Base-by-base conservation (phyloP, 1,140 invertebrate genomes). In the Meloidogyne chitwoodi region DNA sequence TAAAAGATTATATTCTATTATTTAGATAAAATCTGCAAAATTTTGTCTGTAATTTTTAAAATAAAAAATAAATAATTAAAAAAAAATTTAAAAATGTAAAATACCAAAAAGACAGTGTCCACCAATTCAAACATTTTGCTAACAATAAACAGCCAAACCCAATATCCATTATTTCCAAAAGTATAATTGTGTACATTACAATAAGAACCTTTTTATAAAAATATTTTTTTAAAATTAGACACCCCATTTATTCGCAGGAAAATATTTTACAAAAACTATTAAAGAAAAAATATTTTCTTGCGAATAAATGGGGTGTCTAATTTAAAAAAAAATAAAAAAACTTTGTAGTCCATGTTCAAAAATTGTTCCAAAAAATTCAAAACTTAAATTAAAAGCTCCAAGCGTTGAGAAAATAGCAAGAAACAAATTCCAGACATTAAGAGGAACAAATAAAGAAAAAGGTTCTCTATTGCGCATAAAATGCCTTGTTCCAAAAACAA, bases 381-480 rank as follows among this genome's bases (percentile, higher is more conserved):
- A 94, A 93, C 71, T 93, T 90, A 70, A 93, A 94, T 85, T 93
- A 90, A 86, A 92, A 91, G 79, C 92, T 38, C 89, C 92, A 89
- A 95, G 92, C 79, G 98, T 93, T 87, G 93, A 96, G 89, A 99
- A 98, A 19, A 92, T 89, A 6, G 95, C 96, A 76, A 99, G 88
- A 77, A 92, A 87, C 67, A 92, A 91, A 89, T 97, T 98, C 96
- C 96, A 99, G 79, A 93, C 85, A 73, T 92, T 92, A 12, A 99
- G 89, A 4, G 92, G 91, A 26, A 92, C 91, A 78, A 93, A 90
- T 11, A 99, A 89, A 86, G 95, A 92, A 88, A 93, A 98, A 85
- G 92, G 92, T 62, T 92, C 91, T 80, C 95, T 91, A 84, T 91
- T 92, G 82, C 93, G 91, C 96, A 99, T 99, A 82, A 92, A 93